phyloP scores from a whole-genome alignment of 2,888 invertebrate genomes.

The Euplexia lucipara region DNA sequence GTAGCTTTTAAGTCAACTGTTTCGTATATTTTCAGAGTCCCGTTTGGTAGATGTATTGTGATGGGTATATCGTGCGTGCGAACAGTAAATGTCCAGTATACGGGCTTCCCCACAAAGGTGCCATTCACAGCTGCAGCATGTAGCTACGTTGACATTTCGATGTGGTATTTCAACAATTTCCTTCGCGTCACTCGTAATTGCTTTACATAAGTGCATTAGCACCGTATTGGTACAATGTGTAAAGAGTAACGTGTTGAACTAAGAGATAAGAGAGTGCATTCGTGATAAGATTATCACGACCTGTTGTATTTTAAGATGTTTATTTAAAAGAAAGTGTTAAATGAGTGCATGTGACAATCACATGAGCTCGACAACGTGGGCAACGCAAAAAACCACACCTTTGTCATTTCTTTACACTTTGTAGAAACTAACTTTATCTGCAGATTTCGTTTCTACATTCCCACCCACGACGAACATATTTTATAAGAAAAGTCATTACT shows the following conservation, averaged over 20 bases:
- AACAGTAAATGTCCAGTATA: slow-evolving; percentile 26
- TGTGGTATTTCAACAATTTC: slow-evolving; percentile 48
- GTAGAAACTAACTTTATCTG: slow-evolving; percentile 37
- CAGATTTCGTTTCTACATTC: slow-evolving; percentile 33
- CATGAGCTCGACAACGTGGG: slow-evolving; percentile 3
- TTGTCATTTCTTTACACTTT: slow-evolving; percentile 24
- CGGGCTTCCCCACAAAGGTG: slow-evolving; percentile 41
- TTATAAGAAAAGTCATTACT: slow-evolving; percentile 32
- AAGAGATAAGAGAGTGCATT: slow-evolving; percentile 44
- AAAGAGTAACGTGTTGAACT: slow-evolving; percentile 34
- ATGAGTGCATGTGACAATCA: background rate
- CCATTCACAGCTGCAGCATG: slow-evolving; percentile 45
- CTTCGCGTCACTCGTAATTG: slow-evolving; percentile 28
- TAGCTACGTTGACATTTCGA: slow-evolving; percentile 37
- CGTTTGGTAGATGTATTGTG: slow-evolving; percentile 5
- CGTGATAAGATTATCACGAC: slow-evolving; percentile 31
- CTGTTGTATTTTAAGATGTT: slow-evolving; percentile 9
- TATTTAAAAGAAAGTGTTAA: background rate
- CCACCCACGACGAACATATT: slow-evolving; percentile 36
- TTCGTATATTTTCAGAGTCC: slow-evolving; percentile 9
- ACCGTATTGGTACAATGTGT: slow-evolving; percentile 21
- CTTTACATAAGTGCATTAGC: slow-evolving; percentile 34
- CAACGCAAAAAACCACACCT: background rate
- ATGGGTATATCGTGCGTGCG: background rate
- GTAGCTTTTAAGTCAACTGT: slow-evolving; percentile 2